phyloP scores from a whole-genome alignment of 1,140 invertebrate genomes.

The Aphelenchoides fujianensis region DNA sequence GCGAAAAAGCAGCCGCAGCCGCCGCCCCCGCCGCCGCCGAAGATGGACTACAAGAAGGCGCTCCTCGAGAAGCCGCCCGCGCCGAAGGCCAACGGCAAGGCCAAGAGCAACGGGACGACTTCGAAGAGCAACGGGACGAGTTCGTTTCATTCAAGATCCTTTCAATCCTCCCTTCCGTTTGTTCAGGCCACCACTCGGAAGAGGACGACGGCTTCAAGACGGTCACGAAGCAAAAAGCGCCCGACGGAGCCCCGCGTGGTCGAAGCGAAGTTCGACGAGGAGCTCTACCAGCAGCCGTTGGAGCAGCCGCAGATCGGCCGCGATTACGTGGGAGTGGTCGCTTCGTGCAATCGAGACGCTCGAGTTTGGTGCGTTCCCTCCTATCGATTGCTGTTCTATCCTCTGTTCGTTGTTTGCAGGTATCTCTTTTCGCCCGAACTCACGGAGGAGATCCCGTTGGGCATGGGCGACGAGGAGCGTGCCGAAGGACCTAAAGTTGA shows the following conservation, averaged over 20 bases:
- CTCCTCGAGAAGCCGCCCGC: neutral
- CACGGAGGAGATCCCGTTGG: neutral
- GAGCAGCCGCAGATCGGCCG: neutral
- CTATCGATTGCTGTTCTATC: neutral
- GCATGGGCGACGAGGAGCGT: neutral
- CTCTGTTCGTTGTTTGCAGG: no score
- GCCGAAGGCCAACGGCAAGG: neutral
- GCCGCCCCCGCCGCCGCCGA: neutral
- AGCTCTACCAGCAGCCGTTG: neutral
- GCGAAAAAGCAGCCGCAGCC: neutral
- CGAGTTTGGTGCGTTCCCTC: neutral
- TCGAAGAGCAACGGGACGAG: no score
- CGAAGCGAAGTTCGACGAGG: neutral
- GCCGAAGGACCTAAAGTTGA: neutral
- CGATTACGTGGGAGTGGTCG: neutral
- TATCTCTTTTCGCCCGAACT: neutral
- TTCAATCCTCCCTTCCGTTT: no score
- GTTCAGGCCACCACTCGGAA: neutral
- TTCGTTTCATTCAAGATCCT: neutral
- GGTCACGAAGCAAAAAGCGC: neutral
- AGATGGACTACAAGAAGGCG: slow-evolving; percentile 4
- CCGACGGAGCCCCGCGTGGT: neutral
- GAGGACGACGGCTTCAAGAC: neutral
- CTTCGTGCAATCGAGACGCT: neutral
- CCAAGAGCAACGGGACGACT: neutral